A percentile compares a stretch with the other conserved stretches of the same genome.
These are phyloP conservation scores for Clarias platycephalus DNA, from an alignment of 2,797 vertebrate genomes.

Conservation along the genomic window DNA sequence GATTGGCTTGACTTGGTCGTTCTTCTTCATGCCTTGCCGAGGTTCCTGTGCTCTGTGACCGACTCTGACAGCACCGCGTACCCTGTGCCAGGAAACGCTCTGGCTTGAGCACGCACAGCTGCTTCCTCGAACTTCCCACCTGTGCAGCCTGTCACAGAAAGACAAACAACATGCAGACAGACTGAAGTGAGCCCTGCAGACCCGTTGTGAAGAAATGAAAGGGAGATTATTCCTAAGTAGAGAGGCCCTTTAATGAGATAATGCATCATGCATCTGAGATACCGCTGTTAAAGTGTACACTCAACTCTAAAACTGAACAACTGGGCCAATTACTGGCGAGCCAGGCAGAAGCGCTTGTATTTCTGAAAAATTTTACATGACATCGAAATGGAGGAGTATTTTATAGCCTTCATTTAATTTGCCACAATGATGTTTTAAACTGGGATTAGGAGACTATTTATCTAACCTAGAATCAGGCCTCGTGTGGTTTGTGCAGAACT, in stretches of 20 bases:
- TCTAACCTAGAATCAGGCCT: slow-evolving; percentile 45
- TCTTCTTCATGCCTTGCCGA: slow-evolving; percentile 55
- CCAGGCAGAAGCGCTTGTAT: background rate
- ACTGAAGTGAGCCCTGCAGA: slow-evolving; percentile 22
- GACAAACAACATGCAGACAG: slow-evolving; percentile 46
- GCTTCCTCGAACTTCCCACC: slow-evolving; percentile 70
- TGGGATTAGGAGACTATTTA: slow-evolving; percentile 53
- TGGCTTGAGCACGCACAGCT: slow-evolving; percentile 65
- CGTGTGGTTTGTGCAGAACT: slow-evolving; percentile 46
- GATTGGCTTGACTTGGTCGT: slow-evolving; percentile 18
- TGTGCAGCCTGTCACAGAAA: slow-evolving; percentile 67
- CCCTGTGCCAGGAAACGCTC: slow-evolving; percentile 48
- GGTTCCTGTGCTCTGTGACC: slow-evolving; percentile 69
- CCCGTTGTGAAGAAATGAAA: slow-evolving; percentile 34
- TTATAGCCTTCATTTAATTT: slow-evolving; percentile 26
- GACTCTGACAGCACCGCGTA: slow-evolving; percentile 52
- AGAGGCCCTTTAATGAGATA: slow-evolving; percentile 46
- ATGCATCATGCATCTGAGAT: slow-evolving; percentile 33
- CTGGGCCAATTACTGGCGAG: slow-evolving; percentile 7
- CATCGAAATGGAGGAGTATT: slow-evolving; percentile 8
- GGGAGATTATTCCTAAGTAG: slow-evolving; percentile 35
- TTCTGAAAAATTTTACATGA: background rate
- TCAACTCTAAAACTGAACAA: slow-evolving; percentile 14
- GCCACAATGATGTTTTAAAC: slow-evolving; percentile 42
- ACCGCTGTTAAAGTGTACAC: slow-evolving; percentile 3